phyloP scores from a whole-genome alignment of 2,888 invertebrate species.

The Caenorhabditis sinica region DNA sequence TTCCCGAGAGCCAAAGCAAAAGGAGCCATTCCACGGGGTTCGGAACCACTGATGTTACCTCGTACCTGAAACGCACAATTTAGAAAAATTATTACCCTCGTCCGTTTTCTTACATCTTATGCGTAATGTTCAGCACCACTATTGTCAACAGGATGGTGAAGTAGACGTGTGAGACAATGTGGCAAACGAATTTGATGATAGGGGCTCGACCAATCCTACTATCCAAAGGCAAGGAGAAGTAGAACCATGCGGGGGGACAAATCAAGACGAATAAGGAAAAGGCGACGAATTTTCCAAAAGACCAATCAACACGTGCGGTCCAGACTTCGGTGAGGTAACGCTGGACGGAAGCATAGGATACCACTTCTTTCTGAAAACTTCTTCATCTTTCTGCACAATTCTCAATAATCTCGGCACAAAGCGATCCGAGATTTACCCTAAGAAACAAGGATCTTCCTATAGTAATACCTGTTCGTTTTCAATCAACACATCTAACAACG shows the following conservation, averaged over 20 bases:
- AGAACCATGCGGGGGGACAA: constrained; percentile 91
- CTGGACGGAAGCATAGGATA: constrained; percentile 84
- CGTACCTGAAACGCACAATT: constrained; percentile 68
- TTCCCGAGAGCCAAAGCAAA: constrained; percentile 82
- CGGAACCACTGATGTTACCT: constrained; percentile 80
- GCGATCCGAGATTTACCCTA: no score
- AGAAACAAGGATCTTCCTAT: no score
- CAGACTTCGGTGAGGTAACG: constrained; percentile 91
- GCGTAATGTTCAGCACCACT: constrained; percentile 82
- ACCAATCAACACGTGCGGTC: constrained; percentile 97
- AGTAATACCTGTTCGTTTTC: constrained; percentile 97
- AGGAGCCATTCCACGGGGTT: constrained; percentile 83
- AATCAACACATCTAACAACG: constrained; percentile 89
- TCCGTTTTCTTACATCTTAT: constrained; percentile 76
- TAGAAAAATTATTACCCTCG: neutral
- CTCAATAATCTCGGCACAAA: no score
- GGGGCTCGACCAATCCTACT: constrained; percentile 90
- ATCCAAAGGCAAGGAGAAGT: constrained; percentile 82
- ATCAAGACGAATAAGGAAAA: constrained; percentile 94
- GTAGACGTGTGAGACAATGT: constrained; percentile 98
- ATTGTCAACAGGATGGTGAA: constrained; percentile 93
- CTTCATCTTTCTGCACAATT: no score
- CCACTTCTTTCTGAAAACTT: constrained; percentile 81
- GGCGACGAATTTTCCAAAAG: constrained; percentile 94
- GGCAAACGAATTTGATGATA: constrained; percentile 99